A percentile compares a stretch with the other conserved stretches of the same genome.
phyloP scores from a whole-genome alignment of 2,113 vertebrate species.

The Amphiprion ocellaris region DNA sequence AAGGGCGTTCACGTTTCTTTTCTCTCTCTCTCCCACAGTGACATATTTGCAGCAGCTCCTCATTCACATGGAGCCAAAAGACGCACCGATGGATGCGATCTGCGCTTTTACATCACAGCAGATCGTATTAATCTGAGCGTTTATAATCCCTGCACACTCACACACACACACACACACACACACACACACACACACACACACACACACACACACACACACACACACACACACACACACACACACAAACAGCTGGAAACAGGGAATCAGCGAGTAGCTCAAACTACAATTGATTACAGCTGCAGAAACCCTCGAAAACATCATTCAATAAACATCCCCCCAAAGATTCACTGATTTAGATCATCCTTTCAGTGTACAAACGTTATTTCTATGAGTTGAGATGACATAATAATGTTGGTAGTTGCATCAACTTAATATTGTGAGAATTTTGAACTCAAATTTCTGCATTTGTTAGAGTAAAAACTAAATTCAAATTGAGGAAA shows the following conservation, averaged over 20 bases:
- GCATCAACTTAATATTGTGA: no score
- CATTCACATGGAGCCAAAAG: slow-evolving; percentile 43
- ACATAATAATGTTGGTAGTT: no score
- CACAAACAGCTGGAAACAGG: slow-evolving; percentile 58
- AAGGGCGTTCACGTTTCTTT: slow-evolving; percentile 56
- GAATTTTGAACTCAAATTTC: no score
- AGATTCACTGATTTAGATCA: no score
- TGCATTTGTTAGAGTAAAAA: no score
- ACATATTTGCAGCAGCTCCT: slow-evolving; percentile 25
- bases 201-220: slow-evolving; percentile 42
- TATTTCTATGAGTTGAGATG: no score
- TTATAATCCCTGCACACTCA: slow-evolving; percentile 35
- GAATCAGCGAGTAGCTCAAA: slow-evolving; percentile 23
- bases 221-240: background rate
- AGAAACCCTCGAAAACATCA: background rate
- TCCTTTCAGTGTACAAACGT: no score
- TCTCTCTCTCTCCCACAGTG: background rate
- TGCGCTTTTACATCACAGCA: slow-evolving; percentile 44
- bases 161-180: background rate
- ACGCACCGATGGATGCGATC: background rate
- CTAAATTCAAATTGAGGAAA: no score
- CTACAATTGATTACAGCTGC: slow-evolving; percentile 47
- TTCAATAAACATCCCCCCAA: no score
- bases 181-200: slow-evolving; percentile 40
- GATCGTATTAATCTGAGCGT: slow-evolving; percentile 55